phyloP scores from a whole-genome alignment of 2,113 vertebrate species.

The Bujurquina vittata region DNA sequence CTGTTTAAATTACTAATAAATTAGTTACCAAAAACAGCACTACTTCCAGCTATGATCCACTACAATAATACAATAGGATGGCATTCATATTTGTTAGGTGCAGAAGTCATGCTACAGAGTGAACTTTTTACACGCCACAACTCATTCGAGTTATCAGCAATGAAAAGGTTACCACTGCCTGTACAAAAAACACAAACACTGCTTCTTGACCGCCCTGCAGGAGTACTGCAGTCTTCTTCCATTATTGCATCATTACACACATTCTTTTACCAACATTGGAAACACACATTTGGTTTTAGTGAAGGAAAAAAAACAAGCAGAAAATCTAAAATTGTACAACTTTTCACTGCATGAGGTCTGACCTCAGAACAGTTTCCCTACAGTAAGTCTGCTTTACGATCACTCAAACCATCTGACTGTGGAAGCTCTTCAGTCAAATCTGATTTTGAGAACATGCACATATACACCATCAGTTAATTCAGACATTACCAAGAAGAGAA shows the following conservation, averaged over 20 bases:
- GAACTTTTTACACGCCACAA: neutral
- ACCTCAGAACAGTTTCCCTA: neutral
- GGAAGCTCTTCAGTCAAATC: neutral
- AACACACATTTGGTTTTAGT: neutral
- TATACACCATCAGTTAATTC: neutral
- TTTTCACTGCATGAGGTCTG: neutral
- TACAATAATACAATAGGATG: neutral
- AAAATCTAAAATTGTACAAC: neutral
- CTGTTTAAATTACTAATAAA: neutral
- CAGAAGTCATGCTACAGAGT: neutral
- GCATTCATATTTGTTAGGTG: neutral
- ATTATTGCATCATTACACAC: neutral
- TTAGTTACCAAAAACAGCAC: neutral
- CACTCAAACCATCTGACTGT: neutral
- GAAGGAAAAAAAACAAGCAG: too few relatives aligned
- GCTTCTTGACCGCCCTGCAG: neutral
- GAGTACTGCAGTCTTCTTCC: neutral
- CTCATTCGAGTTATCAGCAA: constrained; percentile 19
- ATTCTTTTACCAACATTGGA: neutral
- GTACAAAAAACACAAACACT: neutral
- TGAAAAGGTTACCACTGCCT: constrained; percentile 40
- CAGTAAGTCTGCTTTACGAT: neutral
- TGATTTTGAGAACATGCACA: neutral
- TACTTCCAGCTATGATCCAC: neutral
- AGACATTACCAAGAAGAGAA: neutral